Conservation (phyloP, 1,140 invertebrate species). For the Tribolium castaneum region DNA sequence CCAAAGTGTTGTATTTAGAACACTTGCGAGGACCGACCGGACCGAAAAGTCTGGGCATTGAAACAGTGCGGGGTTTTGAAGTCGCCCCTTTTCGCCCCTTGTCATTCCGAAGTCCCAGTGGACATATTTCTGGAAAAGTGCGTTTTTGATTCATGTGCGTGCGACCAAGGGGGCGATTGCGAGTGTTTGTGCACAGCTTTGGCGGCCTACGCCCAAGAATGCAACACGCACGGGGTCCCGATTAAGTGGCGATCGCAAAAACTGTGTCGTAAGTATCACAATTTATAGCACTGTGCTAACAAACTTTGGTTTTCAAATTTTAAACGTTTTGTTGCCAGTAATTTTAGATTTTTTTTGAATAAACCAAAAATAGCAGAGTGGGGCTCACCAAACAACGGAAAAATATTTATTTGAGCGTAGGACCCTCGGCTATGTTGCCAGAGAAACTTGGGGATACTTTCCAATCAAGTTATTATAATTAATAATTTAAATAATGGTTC, state of each 20-base stretch:
- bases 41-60: constrained; percentile 82
- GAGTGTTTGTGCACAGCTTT: constrained; percentile 90
- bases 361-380: too few relatives aligned
- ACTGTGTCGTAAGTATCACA: constrained; percentile 79
- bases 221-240: constrained; percentile 75
- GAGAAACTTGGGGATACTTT: too few relatives aligned
- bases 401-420: too few relatives aligned
- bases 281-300: too few relatives aligned
- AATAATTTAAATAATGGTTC: too few relatives aligned
- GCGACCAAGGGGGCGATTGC: constrained; percentile 90
- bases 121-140: constrained; percentile 77
- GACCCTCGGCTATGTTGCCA: too few relatives aligned
- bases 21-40: constrained; percentile 78
- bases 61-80: constrained; percentile 81
- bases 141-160: constrained; percentile 85
- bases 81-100: constrained; percentile 76
- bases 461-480: too few relatives aligned
- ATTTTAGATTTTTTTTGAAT: too few relatives aligned
- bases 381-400: too few relatives aligned
- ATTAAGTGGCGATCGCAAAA: constrained; percentile 85
- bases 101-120: constrained; percentile 83
- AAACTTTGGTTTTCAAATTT: too few relatives aligned
- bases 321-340: too few relatives aligned
- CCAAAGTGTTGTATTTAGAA: constrained; percentile 66
- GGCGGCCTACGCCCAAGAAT: constrained; percentile 86